Conservation (phyloP, 1,140 invertebrate species). For the Marisa cornuarietis region DNA sequence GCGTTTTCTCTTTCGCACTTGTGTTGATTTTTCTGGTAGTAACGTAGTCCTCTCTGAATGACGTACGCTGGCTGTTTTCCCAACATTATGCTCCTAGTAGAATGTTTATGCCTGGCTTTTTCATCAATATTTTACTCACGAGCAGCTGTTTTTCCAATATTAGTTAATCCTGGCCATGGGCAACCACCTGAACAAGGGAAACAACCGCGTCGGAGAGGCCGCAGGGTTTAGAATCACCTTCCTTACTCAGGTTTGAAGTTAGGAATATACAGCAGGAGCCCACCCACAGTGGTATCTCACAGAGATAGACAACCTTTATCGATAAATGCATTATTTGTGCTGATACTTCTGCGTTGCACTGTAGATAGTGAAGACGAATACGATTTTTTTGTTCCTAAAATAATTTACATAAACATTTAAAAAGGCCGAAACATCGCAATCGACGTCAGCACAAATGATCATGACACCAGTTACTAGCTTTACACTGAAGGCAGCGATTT, state of each 20-base stretch:
- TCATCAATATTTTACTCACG: not conserved
- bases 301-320: not conserved
- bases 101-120: not conserved
- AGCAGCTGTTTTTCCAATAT: not conserved
- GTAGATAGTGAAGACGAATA: not conserved
- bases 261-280: no score
- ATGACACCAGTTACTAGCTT: no score
- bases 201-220: slow-evolving; percentile 58
- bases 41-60: no score
- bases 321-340: not conserved
- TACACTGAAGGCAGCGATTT: no score
- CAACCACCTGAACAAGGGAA: slow-evolving; percentile 65
- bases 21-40: no score
- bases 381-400: not conserved
- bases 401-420: not conserved
- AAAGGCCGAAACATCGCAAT: no score
- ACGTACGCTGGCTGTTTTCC: no score
- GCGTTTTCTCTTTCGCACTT: not conserved
- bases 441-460: no score
- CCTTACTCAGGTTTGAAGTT: slow-evolving; percentile 56
- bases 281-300: slow-evolving; percentile 4
- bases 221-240: slow-evolving; percentile 62
- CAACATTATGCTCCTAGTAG: no score
- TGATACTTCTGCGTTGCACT: not conserved
- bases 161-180: slow-evolving; percentile 65